Evolutionary conservation across 2,888 invertebrate genomes (phyloP), one percentile per base, ranked within the genome.

Genomic region (Octodonta nipae): DNA sequence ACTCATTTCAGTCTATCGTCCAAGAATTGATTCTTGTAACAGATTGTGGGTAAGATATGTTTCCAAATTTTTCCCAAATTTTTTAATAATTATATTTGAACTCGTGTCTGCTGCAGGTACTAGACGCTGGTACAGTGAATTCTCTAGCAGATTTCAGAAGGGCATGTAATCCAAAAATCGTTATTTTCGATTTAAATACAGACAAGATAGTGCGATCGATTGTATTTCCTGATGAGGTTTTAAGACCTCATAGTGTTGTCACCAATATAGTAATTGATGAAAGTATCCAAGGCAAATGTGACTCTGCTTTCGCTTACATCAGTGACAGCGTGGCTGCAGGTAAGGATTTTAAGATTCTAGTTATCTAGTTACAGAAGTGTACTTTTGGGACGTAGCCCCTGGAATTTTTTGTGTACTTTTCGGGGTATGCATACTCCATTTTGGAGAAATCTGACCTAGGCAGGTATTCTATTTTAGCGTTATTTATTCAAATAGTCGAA

Each of bases 251-350:
- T 47, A 74, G 81, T 0, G 65, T 85, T 10, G 69, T 83, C 35
- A 85, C 86, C 11, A 87, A 86, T 61, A 52, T 87, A 35, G 70
- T 83, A 11, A 68, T 87, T 37, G 86, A 86, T 49, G 83, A 85
- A 51, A 68, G 74, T 1, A 65, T 71, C 10, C 66, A 69, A 16
- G 68, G 70, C 2, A 67, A 66, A 25, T 87, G 86, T 48, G 85
- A 86, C 50, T 72, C 81, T 45, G 73, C 81, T 8, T 80, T 79
- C 51, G 73, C 78, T 0, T 87, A 87, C 58, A 81, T 86, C 43
- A 73, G 74, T 20, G 86, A 87, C 54, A 85, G 85, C 2, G 78
- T 82, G 13, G 81, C 81, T 38, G 79, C 84, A 48, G 83, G 83
- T 78, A 41, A 37, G 25, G 13, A 27, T 11, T 20, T n/a, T n/a